Conservation (phyloP, 2,888 invertebrate genomes). For the Chesias legatella region DNA sequence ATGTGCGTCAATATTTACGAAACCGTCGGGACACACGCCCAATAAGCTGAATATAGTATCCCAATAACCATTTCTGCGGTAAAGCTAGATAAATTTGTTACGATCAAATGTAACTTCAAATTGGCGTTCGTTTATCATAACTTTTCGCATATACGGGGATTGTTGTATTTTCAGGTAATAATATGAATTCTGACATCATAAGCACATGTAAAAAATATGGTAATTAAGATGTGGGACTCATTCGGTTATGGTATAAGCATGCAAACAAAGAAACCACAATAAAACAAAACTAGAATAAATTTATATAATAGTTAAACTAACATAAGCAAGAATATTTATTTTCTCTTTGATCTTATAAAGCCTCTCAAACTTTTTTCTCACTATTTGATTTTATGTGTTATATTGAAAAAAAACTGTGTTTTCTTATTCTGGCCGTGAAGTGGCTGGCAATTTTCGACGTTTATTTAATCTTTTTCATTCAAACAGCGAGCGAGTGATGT, state of each 20-base stretch:
- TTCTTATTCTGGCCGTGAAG: conserved; percentile 39
- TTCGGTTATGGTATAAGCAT: too few relatives aligned
- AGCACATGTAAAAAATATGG: too few relatives aligned
- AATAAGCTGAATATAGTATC: conserved; percentile 38
- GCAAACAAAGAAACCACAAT: too few relatives aligned
- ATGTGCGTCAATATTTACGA: conserved; percentile 14
- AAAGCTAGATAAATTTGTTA: conserved; percentile 30
- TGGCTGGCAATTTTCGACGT: conserved; percentile 40
- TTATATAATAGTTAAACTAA: too few relatives aligned
- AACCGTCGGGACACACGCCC: conserved; percentile 23
- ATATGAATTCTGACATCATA: too few relatives aligned
- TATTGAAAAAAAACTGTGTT: conserved; percentile 2
- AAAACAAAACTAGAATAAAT: too few relatives aligned
- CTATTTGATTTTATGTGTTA: too few relatives aligned
- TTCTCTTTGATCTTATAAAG: too few relatives aligned
- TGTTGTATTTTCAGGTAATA: conserved; percentile 7
- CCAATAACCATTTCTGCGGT: conserved; percentile 38
- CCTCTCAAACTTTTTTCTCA: too few relatives aligned
- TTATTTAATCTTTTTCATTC: conserved; percentile 47
- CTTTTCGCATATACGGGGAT: conserved; percentile 28
- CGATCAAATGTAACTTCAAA: conserved; percentile 28
- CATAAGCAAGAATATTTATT: too few relatives aligned
- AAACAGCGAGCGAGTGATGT: conserved; percentile 34
- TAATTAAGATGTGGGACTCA: too few relatives aligned
- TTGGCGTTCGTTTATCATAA: conserved; percentile 27